phyloP scores from a whole-genome alignment of 2,113 vertebrate genomes.

The Mesocricetus auratus region DNA sequence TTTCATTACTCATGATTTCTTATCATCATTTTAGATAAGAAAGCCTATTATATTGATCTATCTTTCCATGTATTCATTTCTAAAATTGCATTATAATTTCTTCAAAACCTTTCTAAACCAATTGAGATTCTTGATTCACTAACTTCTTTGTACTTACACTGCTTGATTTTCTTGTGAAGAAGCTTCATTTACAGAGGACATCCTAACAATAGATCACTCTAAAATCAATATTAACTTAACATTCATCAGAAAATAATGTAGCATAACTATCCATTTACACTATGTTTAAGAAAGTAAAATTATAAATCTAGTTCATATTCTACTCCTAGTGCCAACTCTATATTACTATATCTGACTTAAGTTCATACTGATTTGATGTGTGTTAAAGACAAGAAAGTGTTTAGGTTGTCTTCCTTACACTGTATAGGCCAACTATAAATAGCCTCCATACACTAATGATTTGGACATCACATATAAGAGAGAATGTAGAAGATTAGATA shows the following conservation, averaged over 20 bases:
- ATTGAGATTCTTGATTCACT: background rate
- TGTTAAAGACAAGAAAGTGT: background rate
- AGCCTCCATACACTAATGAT: background rate
- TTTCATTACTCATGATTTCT: background rate
- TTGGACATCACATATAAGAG: background rate
- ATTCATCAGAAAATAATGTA: background rate
- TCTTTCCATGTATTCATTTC: background rate
- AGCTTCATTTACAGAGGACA: background rate
- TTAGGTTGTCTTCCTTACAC: background rate
- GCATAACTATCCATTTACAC: background rate
- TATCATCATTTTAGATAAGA: background rate
- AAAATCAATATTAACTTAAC: conserved; percentile 16
- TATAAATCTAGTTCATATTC: background rate
- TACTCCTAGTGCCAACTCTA: background rate
- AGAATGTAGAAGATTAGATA: background rate
- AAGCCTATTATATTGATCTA: background rate
- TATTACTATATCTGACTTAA: background rate
- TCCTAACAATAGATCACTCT: background rate
- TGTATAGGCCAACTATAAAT: background rate
- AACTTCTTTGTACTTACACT: background rate
- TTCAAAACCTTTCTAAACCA: background rate
- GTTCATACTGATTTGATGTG: background rate
- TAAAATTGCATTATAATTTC: background rate
- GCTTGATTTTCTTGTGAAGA: background rate
- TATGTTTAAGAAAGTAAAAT: background rate